phyloP scores from a whole-genome alignment of 1,140 invertebrate genomes.

The Notospermus geniculatus region DNA sequence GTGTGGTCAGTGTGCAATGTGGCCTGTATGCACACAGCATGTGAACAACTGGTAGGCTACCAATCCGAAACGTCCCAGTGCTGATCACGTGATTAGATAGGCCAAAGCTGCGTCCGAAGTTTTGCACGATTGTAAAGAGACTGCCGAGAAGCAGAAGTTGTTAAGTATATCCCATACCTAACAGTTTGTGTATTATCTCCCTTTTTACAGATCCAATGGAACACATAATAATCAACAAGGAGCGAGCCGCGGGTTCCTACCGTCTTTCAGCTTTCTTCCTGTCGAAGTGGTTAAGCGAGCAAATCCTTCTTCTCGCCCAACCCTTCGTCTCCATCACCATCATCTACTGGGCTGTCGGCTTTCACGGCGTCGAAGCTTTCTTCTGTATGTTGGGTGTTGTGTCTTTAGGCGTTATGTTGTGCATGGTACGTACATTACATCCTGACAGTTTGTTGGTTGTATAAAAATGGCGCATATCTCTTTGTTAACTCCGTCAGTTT shows the following conservation, averaged over 20 bases:
- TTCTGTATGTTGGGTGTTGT: conserved; percentile 71
- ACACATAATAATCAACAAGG: conserved; percentile 80
- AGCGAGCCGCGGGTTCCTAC: conserved; percentile 77
- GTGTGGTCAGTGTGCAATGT: no score
- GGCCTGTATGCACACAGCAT: no score
- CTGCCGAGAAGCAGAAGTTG: no score
- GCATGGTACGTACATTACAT: conserved; percentile 61
- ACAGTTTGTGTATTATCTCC: not conserved
- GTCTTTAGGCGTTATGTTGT: conserved; percentile 74
- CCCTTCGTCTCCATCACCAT: conserved; percentile 66
- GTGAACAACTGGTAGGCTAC: no score
- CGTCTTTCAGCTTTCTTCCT: conserved; percentile 80
- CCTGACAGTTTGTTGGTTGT: not conserved
- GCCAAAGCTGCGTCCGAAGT: no score
- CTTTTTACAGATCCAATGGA: conserved; percentile 71
- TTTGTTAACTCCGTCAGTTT: no score
- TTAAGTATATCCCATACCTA: not conserved
- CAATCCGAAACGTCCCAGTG: no score
- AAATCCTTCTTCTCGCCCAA: conserved; percentile 74
- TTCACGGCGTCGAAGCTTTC: conserved; percentile 61
- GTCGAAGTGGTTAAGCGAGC: conserved; percentile 81
- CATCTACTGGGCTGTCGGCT: conserved; percentile 75
- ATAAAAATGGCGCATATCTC: not conserved
- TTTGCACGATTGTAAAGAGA: no score
- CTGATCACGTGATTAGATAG: no score